Base-by-base conservation (phyloP, 2,888 invertebrate species). In the Cephus rjabovi region DNA sequence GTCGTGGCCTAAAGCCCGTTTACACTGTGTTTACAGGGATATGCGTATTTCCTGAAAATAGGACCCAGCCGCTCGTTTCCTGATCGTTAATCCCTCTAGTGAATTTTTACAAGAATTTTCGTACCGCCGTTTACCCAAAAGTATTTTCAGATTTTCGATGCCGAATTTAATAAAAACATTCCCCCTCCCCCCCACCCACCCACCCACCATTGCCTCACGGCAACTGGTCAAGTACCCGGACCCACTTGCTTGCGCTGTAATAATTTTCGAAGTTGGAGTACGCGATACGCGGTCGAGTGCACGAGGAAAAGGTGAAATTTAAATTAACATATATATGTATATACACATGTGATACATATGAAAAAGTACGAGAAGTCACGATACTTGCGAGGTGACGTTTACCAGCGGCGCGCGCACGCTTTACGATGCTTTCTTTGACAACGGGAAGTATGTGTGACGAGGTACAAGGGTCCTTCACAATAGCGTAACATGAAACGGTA, bases 401-500 rank as follows among this genome's bases (percentile, higher is more conserved):
- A 56, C 23, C 23, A 23, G 40, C 40, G 40, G 40, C 40, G 83
- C 82, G 81, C 83, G 83, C 85, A 81, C 83, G 87, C 85, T 86
- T 86, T 80, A 79, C 77, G 81, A 80, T 83, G 86, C 85, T 88
- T 86, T 87, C 86, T 85, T 86, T 85, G 80, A 88, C 88, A 87
- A 86, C 86, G 83, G 83, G 83, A 85, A 88, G 87, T 87, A 86
- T 83, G 85, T n/a, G 74, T 40, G 70, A 40, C 75, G 30, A 77
- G 75, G 78, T 71, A 81, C 80, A 83, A 84, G 85, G 83, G 81
- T 83, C 81, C 82, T 86, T 85, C 79, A 88, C 87, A 87, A 88
- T 87, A 81, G 84, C 83, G 79, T 86, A 88, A 88, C 84, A 82
- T 83, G 87, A 88, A 86, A 86, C 89, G 87, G 87, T 85, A 86